Evolutionary conservation across 1,140 invertebrate genomes (phyloP).

Genomic region (Bombus impatiens): DNA sequence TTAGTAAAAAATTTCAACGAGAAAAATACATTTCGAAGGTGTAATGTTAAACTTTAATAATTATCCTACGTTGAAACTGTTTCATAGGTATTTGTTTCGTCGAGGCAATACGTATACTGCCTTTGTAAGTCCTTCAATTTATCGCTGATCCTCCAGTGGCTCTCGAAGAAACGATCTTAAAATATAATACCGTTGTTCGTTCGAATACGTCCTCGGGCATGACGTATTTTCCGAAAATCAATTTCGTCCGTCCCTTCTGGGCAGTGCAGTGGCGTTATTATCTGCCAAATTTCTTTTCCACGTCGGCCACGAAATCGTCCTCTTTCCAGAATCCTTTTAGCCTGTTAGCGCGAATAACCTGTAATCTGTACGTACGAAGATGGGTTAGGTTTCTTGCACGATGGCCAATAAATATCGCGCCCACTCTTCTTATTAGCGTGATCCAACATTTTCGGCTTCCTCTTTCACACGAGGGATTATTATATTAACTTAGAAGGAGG

Average conservation of each 20-base stretch:
- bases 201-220: slow-evolving; percentile 31
- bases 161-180: slow-evolving; percentile 44
- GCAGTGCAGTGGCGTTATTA: slow-evolving; percentile 48
- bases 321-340: slow-evolving; percentile 50
- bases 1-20: neutral
- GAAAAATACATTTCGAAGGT: neutral
- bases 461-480: slow-evolving; percentile 32
- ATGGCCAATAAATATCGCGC: slow-evolving; percentile 65
- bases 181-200: slow-evolving; percentile 21
- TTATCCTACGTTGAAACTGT: neutral
- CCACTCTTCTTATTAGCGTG: slow-evolving; percentile 66
- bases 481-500: too few species aligned
- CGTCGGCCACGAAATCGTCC: slow-evolving; percentile 15
- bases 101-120: neutral
- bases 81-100: neutral
- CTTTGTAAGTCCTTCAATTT: slow-evolving; percentile 55
- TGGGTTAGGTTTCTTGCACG: slow-evolving; percentile 49
- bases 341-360: slow-evolving; percentile 60
- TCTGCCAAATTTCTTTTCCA: slow-evolving; percentile 45
- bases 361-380: slow-evolving; percentile 59
- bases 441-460: slow-evolving; percentile 48
- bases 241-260: slow-evolving; percentile 67
- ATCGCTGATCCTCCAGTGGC: slow-evolving; percentile 43
- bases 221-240: slow-evolving; percentile 70
- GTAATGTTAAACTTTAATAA: neutral